phyloP scores from a whole-genome alignment of 1,140 invertebrate species.

The Zaprionus inermis region DNA sequence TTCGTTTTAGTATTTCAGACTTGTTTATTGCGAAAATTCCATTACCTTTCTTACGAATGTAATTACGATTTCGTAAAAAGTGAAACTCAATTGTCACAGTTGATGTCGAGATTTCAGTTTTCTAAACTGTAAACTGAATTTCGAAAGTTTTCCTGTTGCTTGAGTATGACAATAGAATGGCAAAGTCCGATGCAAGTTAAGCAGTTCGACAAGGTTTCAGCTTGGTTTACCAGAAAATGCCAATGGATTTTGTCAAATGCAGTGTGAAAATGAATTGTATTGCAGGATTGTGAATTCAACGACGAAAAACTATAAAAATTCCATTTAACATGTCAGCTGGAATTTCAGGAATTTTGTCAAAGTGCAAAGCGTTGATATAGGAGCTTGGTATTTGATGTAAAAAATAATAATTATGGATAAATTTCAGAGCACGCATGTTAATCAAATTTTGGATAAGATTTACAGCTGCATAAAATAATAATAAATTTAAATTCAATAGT shows the following conservation, averaged over 20 bases:
- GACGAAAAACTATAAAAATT: not conserved
- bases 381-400: not conserved
- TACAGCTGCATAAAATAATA: not conserved
- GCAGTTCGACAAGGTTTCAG: not conserved
- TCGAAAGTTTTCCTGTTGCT: not conserved
- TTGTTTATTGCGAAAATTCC: not conserved
- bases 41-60: not conserved
- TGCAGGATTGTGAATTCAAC: not conserved
- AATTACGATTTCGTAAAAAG: not conserved
- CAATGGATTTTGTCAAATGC: conserved; percentile 40
- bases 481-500: too few relatives aligned
- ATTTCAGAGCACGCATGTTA: not conserved
- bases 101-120: not conserved
- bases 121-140: too few relatives aligned
- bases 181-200: not conserved
- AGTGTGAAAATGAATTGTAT: conserved; percentile 12
- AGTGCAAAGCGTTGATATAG: not conserved
- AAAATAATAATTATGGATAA: not conserved
- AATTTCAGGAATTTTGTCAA: not conserved
- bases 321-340: not conserved
- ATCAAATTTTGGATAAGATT: not conserved
- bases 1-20: not conserved
- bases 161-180: not conserved
- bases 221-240: conserved; percentile 9
- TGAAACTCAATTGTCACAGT: conserved; percentile 4